These are phyloP conservation scores for Amphipoea lucens DNA, from an alignment of 2,888 invertebrate genomes.

Conservation along the genomic window DNA sequence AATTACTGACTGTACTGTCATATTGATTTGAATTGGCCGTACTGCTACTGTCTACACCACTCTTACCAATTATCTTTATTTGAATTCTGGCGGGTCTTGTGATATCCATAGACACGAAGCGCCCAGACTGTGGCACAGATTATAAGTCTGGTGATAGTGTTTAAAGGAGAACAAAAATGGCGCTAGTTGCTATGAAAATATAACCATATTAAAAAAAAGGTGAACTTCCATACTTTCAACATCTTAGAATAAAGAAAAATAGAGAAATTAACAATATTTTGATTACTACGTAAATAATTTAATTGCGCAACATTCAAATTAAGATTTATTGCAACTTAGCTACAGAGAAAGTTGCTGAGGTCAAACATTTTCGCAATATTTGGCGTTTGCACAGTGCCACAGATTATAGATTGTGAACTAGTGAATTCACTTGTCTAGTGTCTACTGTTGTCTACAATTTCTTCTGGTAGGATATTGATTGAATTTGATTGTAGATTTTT, in stretches of 20 bases:
- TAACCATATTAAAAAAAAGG: neutral
- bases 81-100: neutral
- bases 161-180: neutral
- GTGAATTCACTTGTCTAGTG: neutral
- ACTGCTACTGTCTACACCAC: neutral
- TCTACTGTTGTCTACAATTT: constrained; percentile 37
- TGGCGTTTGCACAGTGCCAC: constrained; percentile 39
- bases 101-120: constrained; percentile 7
- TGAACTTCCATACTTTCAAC: neutral
- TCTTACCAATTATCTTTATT: neutral
- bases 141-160: neutral
- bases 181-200: neutral
- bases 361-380: constrained; percentile 44
- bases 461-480: constrained; percentile 28
- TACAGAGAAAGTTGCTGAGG: constrained; percentile 49
- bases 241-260: neutral
- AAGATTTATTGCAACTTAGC: neutral
- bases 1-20: neutral
- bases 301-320: neutral
- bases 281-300: neutral
- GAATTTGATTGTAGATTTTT: constrained; percentile 23
- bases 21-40: neutral
- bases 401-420: constrained; percentile 45
- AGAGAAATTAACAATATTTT: neutral
- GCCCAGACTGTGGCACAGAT: neutral